A percentile compares a stretch with the other conserved stretches of the same genome.
phyloP scores from a whole-genome alignment of 2,888 invertebrate species.

The Odontocerum albicorne region DNA sequence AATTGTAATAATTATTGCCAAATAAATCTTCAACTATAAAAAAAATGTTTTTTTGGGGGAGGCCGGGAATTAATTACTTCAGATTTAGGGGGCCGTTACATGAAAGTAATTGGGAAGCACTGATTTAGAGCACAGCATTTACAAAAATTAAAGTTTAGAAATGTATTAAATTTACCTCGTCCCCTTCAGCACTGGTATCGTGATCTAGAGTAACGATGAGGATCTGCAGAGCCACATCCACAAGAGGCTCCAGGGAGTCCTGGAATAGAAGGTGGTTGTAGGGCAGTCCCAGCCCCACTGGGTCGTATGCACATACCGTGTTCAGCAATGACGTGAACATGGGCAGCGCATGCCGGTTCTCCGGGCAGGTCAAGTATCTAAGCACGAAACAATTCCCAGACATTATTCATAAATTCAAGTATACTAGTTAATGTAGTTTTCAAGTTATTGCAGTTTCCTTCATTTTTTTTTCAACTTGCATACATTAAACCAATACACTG shows the following conservation, averaged over 20 bases:
- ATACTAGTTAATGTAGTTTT: no score
- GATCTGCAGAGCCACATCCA: conserved; percentile 90
- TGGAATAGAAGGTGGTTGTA: conserved; percentile 97
- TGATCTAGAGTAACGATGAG: conserved; percentile 96
- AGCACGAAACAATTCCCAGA: conserved; percentile 22
- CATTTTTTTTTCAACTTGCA: no score
- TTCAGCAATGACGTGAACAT: conserved; percentile 97
- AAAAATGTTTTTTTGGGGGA: no score
- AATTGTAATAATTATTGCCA: no score
- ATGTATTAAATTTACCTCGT: conserved; percentile 66
- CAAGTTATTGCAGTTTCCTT: no score
- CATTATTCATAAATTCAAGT: background rate
- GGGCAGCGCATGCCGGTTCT: conserved; percentile 91
- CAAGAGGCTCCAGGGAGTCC: conserved; percentile 91
- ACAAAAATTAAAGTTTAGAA: background rate
- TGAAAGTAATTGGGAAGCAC: no score
- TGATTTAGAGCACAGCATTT: no score
- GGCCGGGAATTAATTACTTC: no score
- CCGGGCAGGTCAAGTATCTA: conserved; percentile 74
- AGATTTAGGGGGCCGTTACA: no score
- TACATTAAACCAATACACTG: no score
- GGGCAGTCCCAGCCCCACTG: conserved; percentile 95
- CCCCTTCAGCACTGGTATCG: conserved; percentile 73
- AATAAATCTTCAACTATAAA: no score
- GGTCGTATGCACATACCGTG: conserved; percentile 96